Evolutionary conservation across 1,140 invertebrate genomes (phyloP).

Genomic region (Lepeophtheirus salmonis): DNA sequence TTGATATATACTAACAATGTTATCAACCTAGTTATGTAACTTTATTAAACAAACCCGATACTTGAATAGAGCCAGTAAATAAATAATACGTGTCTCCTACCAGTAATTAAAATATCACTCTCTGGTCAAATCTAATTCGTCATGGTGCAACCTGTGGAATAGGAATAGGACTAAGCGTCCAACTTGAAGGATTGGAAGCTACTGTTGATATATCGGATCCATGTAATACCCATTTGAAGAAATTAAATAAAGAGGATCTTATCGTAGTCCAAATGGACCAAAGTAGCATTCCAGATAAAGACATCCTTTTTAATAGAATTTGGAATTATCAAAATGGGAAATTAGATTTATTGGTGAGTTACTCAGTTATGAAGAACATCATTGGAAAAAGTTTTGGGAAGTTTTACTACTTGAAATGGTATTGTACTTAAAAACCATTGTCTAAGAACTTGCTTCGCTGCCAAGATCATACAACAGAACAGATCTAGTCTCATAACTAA

Average conservation of each 20-base stretch:
- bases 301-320: conserved; percentile 10
- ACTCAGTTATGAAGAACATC: not conserved
- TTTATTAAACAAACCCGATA: no score
- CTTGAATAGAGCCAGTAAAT: no score
- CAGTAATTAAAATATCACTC: no score
- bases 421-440: conserved; percentile 3
- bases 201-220: conserved; percentile 13
- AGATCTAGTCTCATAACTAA: conserved; percentile 12
- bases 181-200: conserved; percentile 6
- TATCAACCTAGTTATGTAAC: no score
- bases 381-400: conserved; percentile 13
- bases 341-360: conserved; percentile 11
- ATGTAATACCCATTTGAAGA: not conserved
- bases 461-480: conserved; percentile 8
- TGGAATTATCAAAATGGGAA: not conserved
- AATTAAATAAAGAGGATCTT: not conserved
- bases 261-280: conserved; percentile 4
- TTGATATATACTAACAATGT: no score
- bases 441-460: not conserved
- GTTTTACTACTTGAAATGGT: conserved; percentile 1
- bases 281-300: not conserved
- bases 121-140: conserved; percentile 4
- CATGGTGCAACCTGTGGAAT: conserved; percentile 12
- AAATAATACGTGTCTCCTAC: no score
- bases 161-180: conserved; percentile 7